Conservation (phyloP, 1,140 invertebrate genomes). For the Tachypleus tridentatus region DNA sequence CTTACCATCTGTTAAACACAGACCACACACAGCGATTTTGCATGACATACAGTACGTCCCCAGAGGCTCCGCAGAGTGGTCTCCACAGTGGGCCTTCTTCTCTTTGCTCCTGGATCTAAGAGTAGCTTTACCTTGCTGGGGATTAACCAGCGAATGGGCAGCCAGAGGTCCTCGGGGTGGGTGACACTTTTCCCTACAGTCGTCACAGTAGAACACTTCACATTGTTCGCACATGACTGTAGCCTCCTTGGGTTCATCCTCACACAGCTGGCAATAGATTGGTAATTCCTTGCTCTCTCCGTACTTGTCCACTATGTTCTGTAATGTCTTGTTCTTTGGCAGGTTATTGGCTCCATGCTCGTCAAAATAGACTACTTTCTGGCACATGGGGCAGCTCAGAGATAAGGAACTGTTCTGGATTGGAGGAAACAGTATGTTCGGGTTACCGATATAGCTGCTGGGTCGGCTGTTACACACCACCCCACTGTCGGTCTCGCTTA, state of each 20-base stretch:
- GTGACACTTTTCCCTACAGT: constrained; percentile 83
- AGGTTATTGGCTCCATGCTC: constrained; percentile 84
- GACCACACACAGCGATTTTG: constrained; percentile 69
- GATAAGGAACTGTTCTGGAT: constrained; percentile 48
- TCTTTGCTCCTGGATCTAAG: constrained; percentile 25
- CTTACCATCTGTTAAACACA: constrained; percentile 66
- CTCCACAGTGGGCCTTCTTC: constrained; percentile 54
- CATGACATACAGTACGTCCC: constrained; percentile 83
- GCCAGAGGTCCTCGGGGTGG: constrained; percentile 80
- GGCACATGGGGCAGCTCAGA: constrained; percentile 71
- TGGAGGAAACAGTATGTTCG: constrained; percentile 39
- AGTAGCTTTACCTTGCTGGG: constrained; percentile 36
- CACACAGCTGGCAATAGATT: constrained; percentile 89
- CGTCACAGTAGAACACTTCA: constrained; percentile 86
- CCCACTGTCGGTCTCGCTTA: constrained; percentile 95
- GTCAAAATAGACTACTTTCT: constrained; percentile 81
- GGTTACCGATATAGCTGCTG: constrained; percentile 80
- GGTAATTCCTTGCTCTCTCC: constrained; percentile 54
- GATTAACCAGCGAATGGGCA: constrained; percentile 68
- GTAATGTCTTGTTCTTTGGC: constrained; percentile 82
- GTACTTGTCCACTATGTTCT: constrained; percentile 84
- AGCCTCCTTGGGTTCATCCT: constrained; percentile 64
- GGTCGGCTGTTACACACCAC: constrained; percentile 77
- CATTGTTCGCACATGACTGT: constrained; percentile 90
- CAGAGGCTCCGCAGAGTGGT: constrained; percentile 66